Percentiles rank a stretch among this genome's conserved stretches.
Evolutionary conservation across 1,140 invertebrate species (phyloP).

Genomic region (Hylaeus volcanicus): DNA sequence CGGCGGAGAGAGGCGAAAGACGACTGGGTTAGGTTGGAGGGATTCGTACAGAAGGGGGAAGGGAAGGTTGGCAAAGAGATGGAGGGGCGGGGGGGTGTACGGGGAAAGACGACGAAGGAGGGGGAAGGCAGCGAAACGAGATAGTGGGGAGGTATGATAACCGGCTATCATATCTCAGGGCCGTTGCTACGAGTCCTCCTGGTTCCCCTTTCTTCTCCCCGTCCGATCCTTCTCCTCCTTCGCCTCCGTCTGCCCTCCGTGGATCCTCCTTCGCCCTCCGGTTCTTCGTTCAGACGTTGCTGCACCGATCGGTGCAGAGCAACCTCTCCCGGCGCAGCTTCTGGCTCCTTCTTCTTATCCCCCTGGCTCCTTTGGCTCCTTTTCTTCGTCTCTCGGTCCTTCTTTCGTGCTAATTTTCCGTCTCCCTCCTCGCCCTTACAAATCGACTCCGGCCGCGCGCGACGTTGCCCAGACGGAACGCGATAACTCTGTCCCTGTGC

Average conservation of each 20-base stretch:
- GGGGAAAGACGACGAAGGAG: constrained; percentile 25
- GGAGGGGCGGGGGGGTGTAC: background rate
- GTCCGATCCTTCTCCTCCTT: constrained; percentile 43
- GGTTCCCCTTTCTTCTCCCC: constrained; percentile 49
- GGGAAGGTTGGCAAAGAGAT: constrained; percentile 46
- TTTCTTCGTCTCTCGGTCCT: constrained; percentile 2
- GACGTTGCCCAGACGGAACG: constrained; percentile 56
- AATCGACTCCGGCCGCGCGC: constrained; percentile 45
- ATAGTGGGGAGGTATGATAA: constrained; percentile 68
- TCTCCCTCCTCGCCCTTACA: constrained; percentile 41
- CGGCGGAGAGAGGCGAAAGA: constrained; percentile 60
- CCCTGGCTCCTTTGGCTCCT: constrained; percentile 14
- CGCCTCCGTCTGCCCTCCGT: constrained; percentile 27
- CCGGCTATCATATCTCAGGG: constrained; percentile 75
- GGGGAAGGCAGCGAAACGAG: constrained; percentile 56
- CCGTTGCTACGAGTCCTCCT: constrained; percentile 60
- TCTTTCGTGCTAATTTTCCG: constrained; percentile 19
- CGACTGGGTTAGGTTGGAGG: constrained; percentile 50
- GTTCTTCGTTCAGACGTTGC: constrained; percentile 18
- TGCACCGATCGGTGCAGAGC: constrained; percentile 31
- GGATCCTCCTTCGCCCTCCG: constrained; percentile 26
- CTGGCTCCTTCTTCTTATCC: constrained; percentile 42
- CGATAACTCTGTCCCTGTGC: constrained; percentile 54
- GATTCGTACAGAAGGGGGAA: constrained; percentile 48
- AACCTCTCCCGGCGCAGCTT: constrained; percentile 19